A percentile compares a stretch with the other conserved stretches of the same genome.
Evolutionary conservation across 2,113 vertebrate species (phyloP).

Genomic region (Mobula birostris): DNA sequence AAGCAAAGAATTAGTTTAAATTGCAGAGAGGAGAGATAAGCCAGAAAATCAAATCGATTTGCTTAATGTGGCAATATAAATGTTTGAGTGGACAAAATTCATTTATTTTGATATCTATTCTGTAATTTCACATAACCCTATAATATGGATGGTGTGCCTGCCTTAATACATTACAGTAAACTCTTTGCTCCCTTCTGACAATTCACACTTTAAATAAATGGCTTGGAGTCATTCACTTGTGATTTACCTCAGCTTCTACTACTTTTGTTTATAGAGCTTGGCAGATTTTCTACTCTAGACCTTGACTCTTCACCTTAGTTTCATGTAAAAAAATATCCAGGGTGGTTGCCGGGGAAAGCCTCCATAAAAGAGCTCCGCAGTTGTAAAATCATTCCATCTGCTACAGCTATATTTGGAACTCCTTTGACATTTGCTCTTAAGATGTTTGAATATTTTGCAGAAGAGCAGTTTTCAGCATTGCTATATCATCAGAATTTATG

Average conservation of each 20-base stretch:
- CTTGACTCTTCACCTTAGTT: background rate
- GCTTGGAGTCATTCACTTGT: background rate
- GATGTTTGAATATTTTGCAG: background rate
- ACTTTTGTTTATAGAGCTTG: background rate
- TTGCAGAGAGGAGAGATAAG: background rate
- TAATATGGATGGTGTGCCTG: background rate
- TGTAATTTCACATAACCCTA: background rate
- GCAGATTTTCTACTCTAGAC: background rate
- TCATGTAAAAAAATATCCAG: background rate
- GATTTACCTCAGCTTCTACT: background rate
- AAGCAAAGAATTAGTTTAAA: background rate
- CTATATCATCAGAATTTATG: background rate
- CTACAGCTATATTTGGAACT: background rate
- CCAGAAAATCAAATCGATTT: background rate
- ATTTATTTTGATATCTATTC: background rate
- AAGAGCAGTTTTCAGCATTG: conserved; percentile 2
- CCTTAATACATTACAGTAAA: background rate
- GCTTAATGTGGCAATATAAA: background rate
- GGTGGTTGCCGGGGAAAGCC: background rate
- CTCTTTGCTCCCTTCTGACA: background rate
- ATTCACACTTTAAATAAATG: background rate
- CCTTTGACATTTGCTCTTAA: background rate
- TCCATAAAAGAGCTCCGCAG: background rate
- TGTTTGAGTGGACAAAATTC: background rate
- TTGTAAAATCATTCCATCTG: conserved; percentile 30